These are phyloP conservation scores for Coendou prehensilis DNA, from an alignment of 2,797 vertebrate species.

Conservation along the genomic window DNA sequence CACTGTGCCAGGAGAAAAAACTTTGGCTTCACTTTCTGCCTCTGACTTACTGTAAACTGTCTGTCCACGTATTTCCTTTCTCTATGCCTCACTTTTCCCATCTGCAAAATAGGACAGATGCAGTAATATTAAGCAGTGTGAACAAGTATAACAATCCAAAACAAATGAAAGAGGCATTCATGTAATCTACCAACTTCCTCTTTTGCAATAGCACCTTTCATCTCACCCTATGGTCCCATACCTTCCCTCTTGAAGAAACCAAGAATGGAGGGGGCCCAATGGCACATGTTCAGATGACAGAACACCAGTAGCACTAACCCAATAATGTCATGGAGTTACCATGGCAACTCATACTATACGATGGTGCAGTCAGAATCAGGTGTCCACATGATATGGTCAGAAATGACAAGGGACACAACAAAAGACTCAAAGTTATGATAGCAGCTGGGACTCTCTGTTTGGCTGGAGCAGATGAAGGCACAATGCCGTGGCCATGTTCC, in stretches of 20 bases:
- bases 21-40: background rate
- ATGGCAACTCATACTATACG: constrained; percentile 75
- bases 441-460: constrained; percentile 74
- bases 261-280: background rate
- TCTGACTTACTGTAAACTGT: background rate
- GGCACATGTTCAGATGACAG: background rate
- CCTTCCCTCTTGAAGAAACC: background rate
- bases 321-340: constrained; percentile 79
- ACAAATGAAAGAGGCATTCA: background rate
- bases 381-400: constrained; percentile 78
- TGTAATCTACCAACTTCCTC: background rate
- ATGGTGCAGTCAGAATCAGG: constrained; percentile 81
- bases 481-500: constrained; percentile 74
- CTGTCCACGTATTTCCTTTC: background rate
- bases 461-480: background rate
- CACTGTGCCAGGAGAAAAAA: background rate
- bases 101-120: background rate
- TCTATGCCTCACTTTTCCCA: background rate
- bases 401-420: constrained; percentile 80
- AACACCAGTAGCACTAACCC: background rate
- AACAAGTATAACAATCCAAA: background rate
- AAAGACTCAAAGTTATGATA: constrained; percentile 80
- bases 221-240: background rate
- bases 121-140: background rate
- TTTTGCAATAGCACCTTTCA: background rate